Percentiles rank a stretch among this genome's conserved stretches.
Evolutionary conservation across 2,113 vertebrate genomes (phyloP).

Genomic region (Galemys pyrenaicus): DNA sequence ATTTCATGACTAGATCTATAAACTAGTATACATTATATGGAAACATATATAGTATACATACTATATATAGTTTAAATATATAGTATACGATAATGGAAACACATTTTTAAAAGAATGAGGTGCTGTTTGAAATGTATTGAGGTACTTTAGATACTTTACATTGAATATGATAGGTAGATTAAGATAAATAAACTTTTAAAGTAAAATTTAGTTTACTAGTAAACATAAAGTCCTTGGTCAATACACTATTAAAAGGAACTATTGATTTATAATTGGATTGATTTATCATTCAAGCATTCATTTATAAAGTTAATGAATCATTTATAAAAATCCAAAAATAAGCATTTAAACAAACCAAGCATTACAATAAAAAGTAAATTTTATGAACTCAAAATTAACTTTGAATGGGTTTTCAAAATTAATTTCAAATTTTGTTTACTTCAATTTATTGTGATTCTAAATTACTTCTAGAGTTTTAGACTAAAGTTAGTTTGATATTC

Average conservation of each 20-base stretch:
- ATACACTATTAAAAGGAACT: neutral
- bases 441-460: neutral
- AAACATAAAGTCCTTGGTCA: neutral
- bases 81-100: no score
- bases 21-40: neutral
- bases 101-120: neutral
- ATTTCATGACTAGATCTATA: neutral
- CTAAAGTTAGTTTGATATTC: neutral
- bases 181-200: neutral
- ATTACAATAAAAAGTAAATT: neutral
- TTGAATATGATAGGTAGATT: neutral
- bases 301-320: neutral
- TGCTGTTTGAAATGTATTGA: neutral
- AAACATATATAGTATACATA: no score
- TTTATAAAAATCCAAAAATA: neutral
- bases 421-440: neutral
- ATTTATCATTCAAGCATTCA: neutral
- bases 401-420: neutral
- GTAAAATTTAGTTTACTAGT: neutral
- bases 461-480: slow-evolving; percentile 3
- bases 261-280: neutral
- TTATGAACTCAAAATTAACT: neutral
- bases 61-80: no score
- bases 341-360: neutral
- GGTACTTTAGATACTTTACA: neutral